Percentiles rank a stretch among this genome's conserved stretches.
Conservation (phyloP, 2,113 vertebrate species). For the Gavialis gangeticus region DNA sequence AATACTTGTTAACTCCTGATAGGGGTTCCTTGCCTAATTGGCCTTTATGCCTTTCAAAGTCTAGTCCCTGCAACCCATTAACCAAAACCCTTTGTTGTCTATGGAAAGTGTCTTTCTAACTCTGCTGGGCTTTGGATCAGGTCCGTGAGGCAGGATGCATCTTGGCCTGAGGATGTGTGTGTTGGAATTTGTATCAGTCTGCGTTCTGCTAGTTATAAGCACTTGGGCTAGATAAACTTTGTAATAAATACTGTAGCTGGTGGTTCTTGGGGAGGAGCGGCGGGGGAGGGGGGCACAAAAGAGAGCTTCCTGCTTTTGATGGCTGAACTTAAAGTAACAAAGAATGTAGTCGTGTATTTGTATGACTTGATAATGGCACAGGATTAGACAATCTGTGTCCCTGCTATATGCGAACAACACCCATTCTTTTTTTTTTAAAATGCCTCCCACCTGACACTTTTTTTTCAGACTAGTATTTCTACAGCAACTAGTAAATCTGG, state of each 20-base stretch:
- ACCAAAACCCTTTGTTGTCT: too few relatives aligned
- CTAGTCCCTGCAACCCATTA: too few relatives aligned
- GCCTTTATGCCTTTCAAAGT: too few relatives aligned
- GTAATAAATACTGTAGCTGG: accelerated
- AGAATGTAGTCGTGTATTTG: neutral
- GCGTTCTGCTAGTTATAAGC: accelerated
- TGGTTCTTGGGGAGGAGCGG: accelerated
- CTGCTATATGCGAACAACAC: neutral
- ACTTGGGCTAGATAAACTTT: neutral
- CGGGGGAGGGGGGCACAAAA: accelerated
- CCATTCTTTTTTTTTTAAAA: neutral
- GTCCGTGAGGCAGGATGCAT: too few relatives aligned
- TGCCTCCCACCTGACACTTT: neutral
- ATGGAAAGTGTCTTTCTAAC: too few relatives aligned
- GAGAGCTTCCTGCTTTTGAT: accelerated
- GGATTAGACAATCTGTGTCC: accelerated
- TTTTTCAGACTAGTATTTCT: neutral
- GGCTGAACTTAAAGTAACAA: neutral
- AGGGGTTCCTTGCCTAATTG: too few relatives aligned
- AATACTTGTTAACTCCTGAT: too few relatives aligned
- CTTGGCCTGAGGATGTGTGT: accelerated
- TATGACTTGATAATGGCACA: accelerated
- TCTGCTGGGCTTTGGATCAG: too few relatives aligned
- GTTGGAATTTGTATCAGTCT: neutral
- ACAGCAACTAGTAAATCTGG: neutral